These are phyloP conservation scores for Galbula dea DNA, from an alignment of 2,113 vertebrate genomes.

Conservation along the genomic window DNA sequence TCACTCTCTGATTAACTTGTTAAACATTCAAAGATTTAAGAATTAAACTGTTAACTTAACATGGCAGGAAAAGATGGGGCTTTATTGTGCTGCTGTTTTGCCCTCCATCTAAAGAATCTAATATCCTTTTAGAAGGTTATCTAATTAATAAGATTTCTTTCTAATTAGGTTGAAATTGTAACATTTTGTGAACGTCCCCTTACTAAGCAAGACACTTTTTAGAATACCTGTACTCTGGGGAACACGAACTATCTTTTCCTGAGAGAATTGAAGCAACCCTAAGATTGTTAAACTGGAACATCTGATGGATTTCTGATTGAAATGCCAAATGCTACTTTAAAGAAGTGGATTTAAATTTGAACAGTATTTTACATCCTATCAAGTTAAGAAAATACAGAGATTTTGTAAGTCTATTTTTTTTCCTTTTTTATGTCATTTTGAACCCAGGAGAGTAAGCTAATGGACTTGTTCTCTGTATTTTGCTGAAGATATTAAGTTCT, in stretches of 20 bases:
- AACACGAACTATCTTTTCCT: slow-evolving; percentile 46
- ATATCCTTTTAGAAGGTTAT: slow-evolving; percentile 38
- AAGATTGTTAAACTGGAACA: slow-evolving; percentile 60
- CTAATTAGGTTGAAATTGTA: slow-evolving; percentile 71
- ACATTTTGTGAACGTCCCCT: slow-evolving; percentile 52
- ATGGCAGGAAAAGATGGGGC: not conserved
- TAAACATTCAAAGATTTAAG: not conserved
- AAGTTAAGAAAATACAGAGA: not conserved
- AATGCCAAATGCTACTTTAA: slow-evolving; percentile 45
- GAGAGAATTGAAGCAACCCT: slow-evolving; percentile 36
- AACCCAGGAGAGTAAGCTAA: not conserved
- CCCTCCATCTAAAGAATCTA: slow-evolving; percentile 46
- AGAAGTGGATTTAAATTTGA: not conserved
- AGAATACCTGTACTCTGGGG: slow-evolving; percentile 41
- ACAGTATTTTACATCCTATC: not conserved
- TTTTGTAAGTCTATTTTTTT: not conserved
- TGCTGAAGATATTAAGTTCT: not conserved
- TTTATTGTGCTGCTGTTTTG: not conserved
- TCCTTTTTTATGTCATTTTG: not conserved
- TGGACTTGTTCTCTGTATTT: not conserved
- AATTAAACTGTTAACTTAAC: slow-evolving; percentile 3
- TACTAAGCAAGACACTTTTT: slow-evolving; percentile 55
- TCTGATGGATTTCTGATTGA: slow-evolving; percentile 42
- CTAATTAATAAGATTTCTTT: slow-evolving; percentile 66
- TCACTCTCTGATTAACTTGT: not conserved